Evolutionary conservation across 2,797 vertebrate genomes (phyloP), one percentile per base, ranked within the genome.

Genomic region (Dendrocincla tyrannina): DNA sequence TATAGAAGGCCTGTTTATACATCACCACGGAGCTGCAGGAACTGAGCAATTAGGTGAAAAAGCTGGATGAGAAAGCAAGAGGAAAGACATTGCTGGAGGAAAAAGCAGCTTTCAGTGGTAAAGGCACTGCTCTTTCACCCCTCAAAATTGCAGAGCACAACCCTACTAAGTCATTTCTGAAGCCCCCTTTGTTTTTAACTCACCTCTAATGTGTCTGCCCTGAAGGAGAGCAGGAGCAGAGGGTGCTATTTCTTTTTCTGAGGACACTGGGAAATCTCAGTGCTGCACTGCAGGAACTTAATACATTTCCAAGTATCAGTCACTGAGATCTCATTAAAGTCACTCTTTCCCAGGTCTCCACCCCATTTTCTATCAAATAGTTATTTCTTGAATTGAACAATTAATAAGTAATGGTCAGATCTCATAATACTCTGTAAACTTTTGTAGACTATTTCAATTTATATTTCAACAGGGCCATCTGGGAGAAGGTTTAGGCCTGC

Each of bases 371-470:
- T 77, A 68, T 72, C 68, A 70, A 46, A 89, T 17, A 59, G 77
- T 84, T 93, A 89, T 88, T 85, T 77, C 81, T 91, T 85, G 68
- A 91, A 93, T 79, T 89, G 93, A 94, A 77, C 85, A 86, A 92
- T 96, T 94, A 95, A 96, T 95, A 93, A 97, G 52, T 95, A 94
- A 97, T 94, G 58, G 80, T 72, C 44, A 77, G 50, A 79, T 92
- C 86, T 53, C 25, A 1, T 89, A 91, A 92, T 77, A 66, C 69
- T 92, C 88, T 23, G 73, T 85, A 92, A 92, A 93, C 82, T 89
- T 95, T 58, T 88, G 78, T 85, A 89, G 86, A 60, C 33, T 75
- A 42, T 91, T 96, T 88, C 47, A 85, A 94, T 90, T 85, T 89
- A 32, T 78, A 87, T 93, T 95, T 92, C 81, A 86, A 9, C 37